Conservation (phyloP, 2,113 vertebrate species). For the Hippoglossus stenolepis region DNA sequence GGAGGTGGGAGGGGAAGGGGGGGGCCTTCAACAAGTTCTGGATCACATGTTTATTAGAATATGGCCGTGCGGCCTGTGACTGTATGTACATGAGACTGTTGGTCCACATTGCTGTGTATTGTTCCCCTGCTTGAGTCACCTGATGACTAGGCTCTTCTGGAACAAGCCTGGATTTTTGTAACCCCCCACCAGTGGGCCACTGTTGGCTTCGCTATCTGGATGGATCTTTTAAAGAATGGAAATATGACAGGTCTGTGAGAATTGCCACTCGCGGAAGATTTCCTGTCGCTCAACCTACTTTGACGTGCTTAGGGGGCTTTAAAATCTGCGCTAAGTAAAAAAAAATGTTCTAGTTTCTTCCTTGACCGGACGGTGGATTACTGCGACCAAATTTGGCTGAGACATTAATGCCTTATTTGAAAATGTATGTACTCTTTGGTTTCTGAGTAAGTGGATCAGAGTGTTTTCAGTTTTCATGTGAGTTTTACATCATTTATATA, state of each 20-base stretch:
- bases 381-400: constrained; percentile 22
- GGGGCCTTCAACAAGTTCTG: constrained; percentile 64
- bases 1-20: constrained; percentile 49
- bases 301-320: constrained; percentile 33
- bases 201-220: constrained; percentile 69
- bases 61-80: constrained; percentile 41
- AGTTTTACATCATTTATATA: constrained; percentile 19
- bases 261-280: constrained; percentile 55
- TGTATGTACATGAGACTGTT: constrained; percentile 26
- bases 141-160: constrained; percentile 81
- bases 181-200: constrained; percentile 52
- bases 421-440: constrained; percentile 66
- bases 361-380: constrained; percentile 51
- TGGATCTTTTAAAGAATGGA: constrained; percentile 72
- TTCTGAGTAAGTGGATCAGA: constrained; percentile 61
- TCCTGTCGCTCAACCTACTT: constrained; percentile 47
- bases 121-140: constrained; percentile 65
- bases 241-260: constrained; percentile 75
- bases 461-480: constrained; percentile 24
- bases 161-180: constrained; percentile 71
- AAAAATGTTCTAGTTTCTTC: constrained; percentile 55
- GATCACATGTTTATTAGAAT: constrained; percentile 78
- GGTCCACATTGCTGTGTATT: constrained; percentile 61
- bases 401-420: constrained; percentile 71
- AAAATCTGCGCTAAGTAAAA: constrained; percentile 1